Evolutionary conservation across 2,797 vertebrate genomes (phyloP).

Genomic region (Molossus alvarezi): DNA sequence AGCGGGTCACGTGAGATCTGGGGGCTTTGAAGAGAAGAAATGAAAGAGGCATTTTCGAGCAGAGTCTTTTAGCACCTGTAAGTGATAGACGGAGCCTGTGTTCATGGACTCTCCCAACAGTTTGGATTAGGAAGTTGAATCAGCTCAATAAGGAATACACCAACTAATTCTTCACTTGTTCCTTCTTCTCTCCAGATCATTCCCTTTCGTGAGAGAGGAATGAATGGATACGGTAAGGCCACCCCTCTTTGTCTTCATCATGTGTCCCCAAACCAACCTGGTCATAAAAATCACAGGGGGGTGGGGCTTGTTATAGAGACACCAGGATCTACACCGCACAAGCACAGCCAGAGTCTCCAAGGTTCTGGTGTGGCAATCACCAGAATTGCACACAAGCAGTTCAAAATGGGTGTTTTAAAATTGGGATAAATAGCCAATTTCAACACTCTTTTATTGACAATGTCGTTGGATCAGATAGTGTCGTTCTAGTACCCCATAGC

Average conservation of each 20-base stretch:
- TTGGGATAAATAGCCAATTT: background rate
- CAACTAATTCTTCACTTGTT: fast-evolving
- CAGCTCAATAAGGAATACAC: background rate
- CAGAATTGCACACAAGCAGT: background rate
- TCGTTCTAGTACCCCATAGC: background rate
- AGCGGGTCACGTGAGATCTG: background rate
- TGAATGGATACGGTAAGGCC: background rate
- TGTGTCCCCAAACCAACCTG: background rate
- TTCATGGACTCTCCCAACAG: background rate
- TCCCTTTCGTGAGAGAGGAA: background rate
- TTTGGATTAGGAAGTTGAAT: background rate
- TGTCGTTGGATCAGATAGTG: background rate
- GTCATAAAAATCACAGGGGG: background rate
- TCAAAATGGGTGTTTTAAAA: conserved; percentile 2
- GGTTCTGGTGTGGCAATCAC: background rate
- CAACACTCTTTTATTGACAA: background rate
- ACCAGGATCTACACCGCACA: background rate
- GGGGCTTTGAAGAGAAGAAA: background rate
- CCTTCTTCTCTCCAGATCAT: background rate
- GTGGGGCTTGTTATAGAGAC: background rate
- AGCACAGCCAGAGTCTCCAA: background rate
- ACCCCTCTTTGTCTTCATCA: background rate
- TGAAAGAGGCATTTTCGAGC: background rate
- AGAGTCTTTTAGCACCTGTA: background rate
- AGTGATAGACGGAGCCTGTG: background rate